These are phyloP conservation scores for Atta colombica DNA, from an alignment of 1,140 invertebrate species.

Conservation along the genomic window DNA sequence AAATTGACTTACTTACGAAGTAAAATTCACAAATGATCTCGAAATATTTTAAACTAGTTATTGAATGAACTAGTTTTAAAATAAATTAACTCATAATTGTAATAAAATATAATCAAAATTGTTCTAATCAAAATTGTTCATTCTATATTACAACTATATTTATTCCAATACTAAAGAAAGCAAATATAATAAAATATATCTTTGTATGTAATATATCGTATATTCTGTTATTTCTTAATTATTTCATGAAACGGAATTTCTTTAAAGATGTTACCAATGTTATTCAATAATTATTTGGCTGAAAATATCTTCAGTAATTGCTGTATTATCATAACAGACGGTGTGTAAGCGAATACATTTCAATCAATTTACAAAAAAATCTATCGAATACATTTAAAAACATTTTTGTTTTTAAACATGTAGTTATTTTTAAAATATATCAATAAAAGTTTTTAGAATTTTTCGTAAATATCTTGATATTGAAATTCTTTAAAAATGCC, in stretches of 20 bases:
- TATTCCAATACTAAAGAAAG: background rate
- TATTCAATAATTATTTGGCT: slow-evolving; percentile 21
- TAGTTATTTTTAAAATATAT: background rate
- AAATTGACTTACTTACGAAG: slow-evolving; percentile 33
- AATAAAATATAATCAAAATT: slow-evolving; percentile 57
- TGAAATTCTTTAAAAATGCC: background rate
- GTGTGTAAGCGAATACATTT: background rate
- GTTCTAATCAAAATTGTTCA: slow-evolving; percentile 16
- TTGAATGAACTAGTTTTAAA: slow-evolving; percentile 70
- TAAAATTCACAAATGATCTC: slow-evolving; percentile 56
- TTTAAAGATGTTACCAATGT: background rate
- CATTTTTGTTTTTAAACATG: background rate
- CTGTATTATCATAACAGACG: background rate
- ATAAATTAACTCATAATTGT: slow-evolving; percentile 68
- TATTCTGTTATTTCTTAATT: slow-evolving; percentile 5
- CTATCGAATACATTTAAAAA: background rate
- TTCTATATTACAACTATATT: slow-evolving; percentile 12
- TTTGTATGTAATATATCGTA: background rate
- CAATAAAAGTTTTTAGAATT: background rate
- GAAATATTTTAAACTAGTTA: slow-evolving; percentile 17
- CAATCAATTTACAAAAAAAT: slow-evolving; percentile 7
- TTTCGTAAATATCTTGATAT: background rate
- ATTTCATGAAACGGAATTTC: background rate
- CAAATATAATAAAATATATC: background rate
- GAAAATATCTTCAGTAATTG: background rate